Percentiles rank a stretch among this genome's conserved stretches.
These are phyloP conservation scores for Cephalotes varians DNA, from an alignment of 2,888 invertebrate genomes.

Conservation along the genomic window DNA sequence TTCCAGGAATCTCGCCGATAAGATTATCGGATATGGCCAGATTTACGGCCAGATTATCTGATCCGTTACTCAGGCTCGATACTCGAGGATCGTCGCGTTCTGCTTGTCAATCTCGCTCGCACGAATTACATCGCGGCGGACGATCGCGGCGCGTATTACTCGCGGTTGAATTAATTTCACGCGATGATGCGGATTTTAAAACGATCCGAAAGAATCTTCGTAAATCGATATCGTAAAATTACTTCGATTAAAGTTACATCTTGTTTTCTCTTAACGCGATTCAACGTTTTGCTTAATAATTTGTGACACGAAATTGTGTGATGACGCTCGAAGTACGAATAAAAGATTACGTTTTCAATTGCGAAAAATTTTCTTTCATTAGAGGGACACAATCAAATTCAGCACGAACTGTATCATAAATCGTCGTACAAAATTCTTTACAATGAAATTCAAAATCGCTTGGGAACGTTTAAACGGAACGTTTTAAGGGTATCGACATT, in stretches of 20 bases:
- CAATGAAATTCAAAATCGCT: neutral
- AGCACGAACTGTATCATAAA: neutral
- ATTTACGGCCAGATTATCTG: slow-evolving; percentile 28
- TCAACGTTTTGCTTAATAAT: neutral
- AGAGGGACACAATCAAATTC: neutral
- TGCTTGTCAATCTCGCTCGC: neutral
- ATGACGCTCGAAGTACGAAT: neutral
- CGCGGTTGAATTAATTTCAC: neutral
- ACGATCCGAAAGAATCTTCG: no score
- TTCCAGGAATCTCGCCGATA: no score
- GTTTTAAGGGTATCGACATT: slow-evolving; percentile 11
- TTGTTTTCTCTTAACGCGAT: neutral
- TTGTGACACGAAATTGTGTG: neutral
- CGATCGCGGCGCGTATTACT: neutral
- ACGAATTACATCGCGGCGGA: slow-evolving; percentile 1
- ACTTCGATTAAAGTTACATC: neutral
- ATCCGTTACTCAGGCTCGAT: neutral
- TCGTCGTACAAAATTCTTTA: neutral
- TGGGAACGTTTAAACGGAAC: neutral
- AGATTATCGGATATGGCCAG: no score
- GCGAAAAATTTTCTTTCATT: neutral
- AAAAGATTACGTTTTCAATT: neutral
- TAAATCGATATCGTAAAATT: neutral
- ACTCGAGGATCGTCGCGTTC: neutral
- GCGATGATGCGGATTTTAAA: neutral